These are phyloP conservation scores for Drosophila arawakana DNA, from an alignment of 1,140 invertebrate species.

Conservation along the genomic window DNA sequence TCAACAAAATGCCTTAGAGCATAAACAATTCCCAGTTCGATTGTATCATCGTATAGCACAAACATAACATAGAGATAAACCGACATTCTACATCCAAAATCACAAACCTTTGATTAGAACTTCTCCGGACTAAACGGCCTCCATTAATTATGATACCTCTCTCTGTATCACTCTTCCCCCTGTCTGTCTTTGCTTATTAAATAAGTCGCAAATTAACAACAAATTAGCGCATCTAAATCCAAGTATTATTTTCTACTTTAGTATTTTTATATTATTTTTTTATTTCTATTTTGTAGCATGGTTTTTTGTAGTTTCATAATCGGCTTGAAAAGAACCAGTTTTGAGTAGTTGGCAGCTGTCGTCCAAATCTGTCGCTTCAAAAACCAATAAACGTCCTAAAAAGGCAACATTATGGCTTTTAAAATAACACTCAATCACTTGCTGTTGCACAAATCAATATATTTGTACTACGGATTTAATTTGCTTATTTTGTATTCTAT, in stretches of 20 bases:
- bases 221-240: slow-evolving; percentile 45
- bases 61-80: not conserved
- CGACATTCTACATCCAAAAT: not conserved
- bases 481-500: slow-evolving; percentile 7
- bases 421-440: slow-evolving; percentile 33
- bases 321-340: slow-evolving; percentile 37
- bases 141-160: slow-evolving; percentile 32
- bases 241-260: slow-evolving; percentile 25
- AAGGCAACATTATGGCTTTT: slow-evolving; percentile 31
- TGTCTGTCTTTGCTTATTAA: slow-evolving; percentile 6
- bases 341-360: not conserved
- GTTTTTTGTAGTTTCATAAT: slow-evolving; percentile 21
- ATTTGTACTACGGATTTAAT: not conserved
- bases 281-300: not conserved
- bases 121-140: slow-evolving; percentile 31
- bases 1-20: slow-evolving; percentile 11
- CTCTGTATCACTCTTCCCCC: not conserved
- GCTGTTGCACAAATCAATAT: slow-evolving; percentile 4
- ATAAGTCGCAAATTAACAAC: slow-evolving; percentile 32
- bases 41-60: slow-evolving; percentile 17
- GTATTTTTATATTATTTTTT: slow-evolving; percentile 17
- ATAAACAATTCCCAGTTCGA: slow-evolving; percentile 20
- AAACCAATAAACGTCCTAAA: slow-evolving; percentile 35
- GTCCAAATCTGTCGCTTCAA: slow-evolving; percentile 34
- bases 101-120: slow-evolving; percentile 38